Conservation (phyloP, 1,140 invertebrate species). For the Sesamia nonagrioides region DNA sequence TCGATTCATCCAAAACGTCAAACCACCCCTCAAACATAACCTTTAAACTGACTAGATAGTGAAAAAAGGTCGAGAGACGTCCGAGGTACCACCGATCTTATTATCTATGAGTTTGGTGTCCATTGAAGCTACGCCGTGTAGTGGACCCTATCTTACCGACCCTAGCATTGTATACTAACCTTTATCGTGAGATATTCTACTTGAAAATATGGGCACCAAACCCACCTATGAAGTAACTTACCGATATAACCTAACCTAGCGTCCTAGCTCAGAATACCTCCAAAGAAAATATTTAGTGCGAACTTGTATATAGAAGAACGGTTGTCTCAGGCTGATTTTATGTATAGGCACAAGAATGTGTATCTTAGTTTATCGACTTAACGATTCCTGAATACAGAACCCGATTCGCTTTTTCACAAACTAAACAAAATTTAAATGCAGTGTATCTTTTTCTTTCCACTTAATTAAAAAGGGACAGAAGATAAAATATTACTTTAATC, state of each 20-base stretch:
- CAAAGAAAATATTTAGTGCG: not conserved
- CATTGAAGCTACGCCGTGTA: conserved; percentile 22
- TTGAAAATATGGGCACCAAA: conserved; percentile 21
- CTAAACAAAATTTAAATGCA: no score
- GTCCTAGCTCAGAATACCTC: conserved; percentile 19
- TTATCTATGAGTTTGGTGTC: conserved; percentile 13
- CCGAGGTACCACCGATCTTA: not conserved
- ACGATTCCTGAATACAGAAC: not conserved
- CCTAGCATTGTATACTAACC: conserved; percentile 10
- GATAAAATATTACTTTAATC: no score
- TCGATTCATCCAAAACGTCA: not conserved
- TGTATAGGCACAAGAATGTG: not conserved
- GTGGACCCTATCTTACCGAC: conserved; percentile 23
- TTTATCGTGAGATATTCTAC: not conserved
- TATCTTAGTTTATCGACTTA: not conserved
- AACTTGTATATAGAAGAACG: conserved; percentile 25
- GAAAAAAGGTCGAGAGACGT: not conserved
- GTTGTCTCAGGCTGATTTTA: not conserved
- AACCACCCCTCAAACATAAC: not conserved
- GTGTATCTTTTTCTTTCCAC: no score
- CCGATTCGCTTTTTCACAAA: no score
- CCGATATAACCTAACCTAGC: conserved; percentile 45
- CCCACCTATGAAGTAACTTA: conserved; percentile 22
- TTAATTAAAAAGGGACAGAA: no score
- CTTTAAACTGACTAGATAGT: not conserved